Base-by-base conservation (phyloP, 2,888 invertebrate genomes). In the Gryllus longicercus region DNA sequence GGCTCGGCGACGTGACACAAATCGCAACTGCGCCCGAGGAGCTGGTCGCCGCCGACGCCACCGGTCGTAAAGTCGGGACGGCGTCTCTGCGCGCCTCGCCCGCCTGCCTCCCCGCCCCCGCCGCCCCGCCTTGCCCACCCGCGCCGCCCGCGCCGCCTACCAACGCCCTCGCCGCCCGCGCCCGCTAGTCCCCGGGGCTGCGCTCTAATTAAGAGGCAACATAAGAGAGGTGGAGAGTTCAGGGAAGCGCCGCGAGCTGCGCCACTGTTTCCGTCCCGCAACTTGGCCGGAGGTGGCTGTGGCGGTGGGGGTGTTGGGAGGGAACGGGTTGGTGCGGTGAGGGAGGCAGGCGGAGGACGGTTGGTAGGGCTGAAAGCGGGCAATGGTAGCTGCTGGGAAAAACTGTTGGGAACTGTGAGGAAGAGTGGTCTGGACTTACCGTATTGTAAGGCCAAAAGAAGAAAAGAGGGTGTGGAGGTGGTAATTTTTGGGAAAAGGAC, bases 211-310 rank as follows among this genome's bases (percentile, higher is more conserved):
- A 63, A 63, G 63, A 63, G 63, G 3, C 63, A 63, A 63, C 63
- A 63, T 63, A 63, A 63, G 63, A 63, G 63, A 63, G 63, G 63
- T 63, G 63, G 63, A 63, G 63, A 63, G 63, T 63, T 63, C 63
- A 63, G 63, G 63, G 63, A 63, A 63, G 63, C 63, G 63, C 63
- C 63, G 63, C 18, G 63, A 18, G 63, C 63, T 18, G 63, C 63
- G 63, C 63, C 63, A 63, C 63, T 63, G 63, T 18, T 63, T 63
- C 63, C 63, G 63, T 63, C 63, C 63, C 18, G 63, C 63, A 63
- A 63, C 63, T 63, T 63, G 63, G 63, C 63, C 63, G 63, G 63
- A 14, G 63, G 18, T 18, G 16, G 63, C 63, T 18, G 63, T 63
- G 63, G 63, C 14, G 18, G 63, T 18, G 63, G 63, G 63, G 38